Evolutionary conservation across 1,140 invertebrate species (phyloP), one percentile per base, ranked within the genome.

Genomic region (Trypoxylus dichotomus): DNA sequence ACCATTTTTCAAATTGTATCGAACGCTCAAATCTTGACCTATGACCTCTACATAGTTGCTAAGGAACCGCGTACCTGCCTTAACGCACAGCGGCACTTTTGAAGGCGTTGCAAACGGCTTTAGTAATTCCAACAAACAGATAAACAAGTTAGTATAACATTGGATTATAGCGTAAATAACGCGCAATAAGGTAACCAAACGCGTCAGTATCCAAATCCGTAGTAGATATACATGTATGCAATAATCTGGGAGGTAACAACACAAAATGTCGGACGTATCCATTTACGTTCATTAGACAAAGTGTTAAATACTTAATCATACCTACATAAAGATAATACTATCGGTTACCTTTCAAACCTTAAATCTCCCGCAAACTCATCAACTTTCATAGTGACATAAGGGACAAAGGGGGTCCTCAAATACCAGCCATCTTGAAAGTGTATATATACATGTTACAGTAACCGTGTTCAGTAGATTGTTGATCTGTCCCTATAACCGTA

Each of bases 301-400:
- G 24, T 74, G n/a, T 13, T 5, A 3, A 32, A 21, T 24, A 37
- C 7, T 19, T 37, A 74, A 74, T 21, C 8, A 74, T 74, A 74
- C 27, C 21, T 68, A 68, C n/a, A 3, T 68, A 68, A 21, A 2
- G 24, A 68, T 24, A 10, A 68, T 11, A 68, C 8, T 27, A 29
- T 68, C 10, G 21, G 10, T 83, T 80, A 85, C 84, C 84, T 84
- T 77, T 81, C 83, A 77, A 84, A 81, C 82, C 78, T 80, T 68
- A 75, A 79, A 79, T 79, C 80, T 80, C 83, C 79, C 47, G 77
- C 81, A 76, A 83, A 78, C 75, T 80, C 80, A 79, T 82, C 82
- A 81, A 83, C 81, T 85, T 82, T 83, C 84, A 85, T 85, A 81
- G 80, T 85, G 84, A 83, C 80, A 84, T 83, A 83, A 81, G 81